These are phyloP conservation scores for Irena cyanogastra DNA, from an alignment of 2,113 vertebrate genomes.

Conservation along the genomic window DNA sequence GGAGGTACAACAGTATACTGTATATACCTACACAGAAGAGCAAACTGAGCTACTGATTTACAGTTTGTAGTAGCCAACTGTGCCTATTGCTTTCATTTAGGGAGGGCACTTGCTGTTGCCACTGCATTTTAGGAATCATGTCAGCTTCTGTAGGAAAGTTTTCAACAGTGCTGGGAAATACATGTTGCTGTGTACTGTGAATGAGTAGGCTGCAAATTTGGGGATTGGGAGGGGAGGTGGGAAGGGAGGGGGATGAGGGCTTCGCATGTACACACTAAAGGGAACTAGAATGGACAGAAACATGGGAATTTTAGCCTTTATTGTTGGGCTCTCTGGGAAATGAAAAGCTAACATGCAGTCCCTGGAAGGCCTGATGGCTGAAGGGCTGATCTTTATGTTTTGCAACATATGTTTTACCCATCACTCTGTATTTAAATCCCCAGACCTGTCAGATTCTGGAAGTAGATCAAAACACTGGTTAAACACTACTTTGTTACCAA, in stretches of 20 bases:
- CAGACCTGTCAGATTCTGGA: slow-evolving; percentile 10
- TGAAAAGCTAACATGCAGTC: slow-evolving; percentile 35
- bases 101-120: slow-evolving; percentile 66
- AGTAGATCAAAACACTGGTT: slow-evolving; percentile 42
- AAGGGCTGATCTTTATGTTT: slow-evolving; percentile 56
- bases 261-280: slow-evolving; percentile 31
- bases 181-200: slow-evolving; percentile 47
- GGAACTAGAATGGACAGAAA: slow-evolving; percentile 30
- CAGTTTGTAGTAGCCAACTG: slow-evolving; percentile 73
- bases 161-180: background rate
- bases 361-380: slow-evolving; percentile 58
- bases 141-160: slow-evolving; percentile 52
- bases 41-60: slow-evolving; percentile 68
- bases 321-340: slow-evolving; percentile 50
- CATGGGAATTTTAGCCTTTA: slow-evolving; percentile 57
- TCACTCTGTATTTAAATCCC: background rate
- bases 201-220: slow-evolving; percentile 1
- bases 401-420: slow-evolving; percentile 30
- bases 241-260: background rate
- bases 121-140: slow-evolving; percentile 59
- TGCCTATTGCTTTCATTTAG: slow-evolving; percentile 73
- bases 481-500: slow-evolving; percentile 42
- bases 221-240: background rate
- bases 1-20: background rate
- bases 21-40: slow-evolving; percentile 60